Evolutionary conservation across 1,140 invertebrate species (phyloP), one percentile per base, ranked within the genome.

Genomic region (Sinella curviseta): DNA sequence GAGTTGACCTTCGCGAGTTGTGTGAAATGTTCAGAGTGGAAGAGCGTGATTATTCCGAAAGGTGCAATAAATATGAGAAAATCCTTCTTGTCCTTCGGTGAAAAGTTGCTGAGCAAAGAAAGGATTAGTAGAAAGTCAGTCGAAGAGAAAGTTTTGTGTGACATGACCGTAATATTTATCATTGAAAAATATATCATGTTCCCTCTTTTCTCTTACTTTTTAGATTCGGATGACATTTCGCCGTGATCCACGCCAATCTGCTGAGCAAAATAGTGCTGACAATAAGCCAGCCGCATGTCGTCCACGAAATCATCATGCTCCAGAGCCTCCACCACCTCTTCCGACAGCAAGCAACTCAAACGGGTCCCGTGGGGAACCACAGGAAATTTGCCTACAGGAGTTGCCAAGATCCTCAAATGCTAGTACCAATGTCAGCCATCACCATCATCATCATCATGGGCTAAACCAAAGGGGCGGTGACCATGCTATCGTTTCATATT

Each of bases 191-290:
- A 48, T 12, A 48, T 48, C 39, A 20, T 8, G 39, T 48, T 48
- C 36, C 31, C 24, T 77, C 17, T 20, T 60, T 77, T 57, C 17
- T 75, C 33, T 26, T 35, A n/a, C n/a, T 76, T 48, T 76, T 2
- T 55, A 84, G 83, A 83, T 84, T 48, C 78, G 81, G 30, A 84
- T 82, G 82, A 84, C 81, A 20, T 84, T 84, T 60, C 80, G 82
- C 24, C 74, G 77, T 26, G 81, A 84, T 39, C 77, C 81, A 24
- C 76, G 77, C 31, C 79, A 65, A 35, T 80, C 80, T 28, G 67
- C 36, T 1, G 81, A 82, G 28, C 82, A 77, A 33, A 74, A 80
- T 12, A 80, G 77, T 26, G 34, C 24, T 24, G 35, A 60, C 2
- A 75, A 75, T 14, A 75, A 75, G 28, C 74, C 36, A 31, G 31